Evolutionary conservation across 1,140 invertebrate genomes (phyloP).

Genomic region (Cotesia typhae): DNA sequence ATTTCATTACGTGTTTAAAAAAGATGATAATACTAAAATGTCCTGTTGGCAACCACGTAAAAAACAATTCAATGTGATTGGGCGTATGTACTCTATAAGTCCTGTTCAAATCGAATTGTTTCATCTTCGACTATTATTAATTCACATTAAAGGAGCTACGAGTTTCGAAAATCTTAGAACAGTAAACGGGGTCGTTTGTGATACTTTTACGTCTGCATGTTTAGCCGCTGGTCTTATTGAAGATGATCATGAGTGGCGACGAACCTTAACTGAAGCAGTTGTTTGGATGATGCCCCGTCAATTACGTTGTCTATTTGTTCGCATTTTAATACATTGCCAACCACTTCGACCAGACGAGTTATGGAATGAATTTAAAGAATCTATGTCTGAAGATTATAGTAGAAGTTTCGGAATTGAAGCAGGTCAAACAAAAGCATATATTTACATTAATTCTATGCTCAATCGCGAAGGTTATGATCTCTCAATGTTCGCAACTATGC

Average conservation of each 20-base stretch:
- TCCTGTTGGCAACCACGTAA: neutral
- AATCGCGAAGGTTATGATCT: neutral
- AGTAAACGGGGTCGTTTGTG: slow-evolving; percentile 23
- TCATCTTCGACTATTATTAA: slow-evolving; percentile 33
- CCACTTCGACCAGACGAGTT: slow-evolving; percentile 2
- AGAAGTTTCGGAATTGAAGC: neutral
- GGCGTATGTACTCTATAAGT: slow-evolving; percentile 31
- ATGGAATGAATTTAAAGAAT: neutral
- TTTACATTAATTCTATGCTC: neutral
- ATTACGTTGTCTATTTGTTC: slow-evolving; percentile 15
- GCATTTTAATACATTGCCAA: slow-evolving; percentile 6
- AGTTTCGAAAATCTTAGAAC: slow-evolving; percentile 34
- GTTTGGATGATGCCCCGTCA: slow-evolving; percentile 10
- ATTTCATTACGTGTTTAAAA: neutral
- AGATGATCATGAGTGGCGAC: slow-evolving; percentile 35
- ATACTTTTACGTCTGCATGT: slow-evolving; percentile 25
- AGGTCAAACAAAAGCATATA: neutral
- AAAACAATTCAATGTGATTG: slow-evolving; percentile 29
- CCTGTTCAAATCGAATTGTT: slow-evolving; percentile 36
- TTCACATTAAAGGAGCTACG: slow-evolving; percentile 19
- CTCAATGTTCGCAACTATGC: neutral
- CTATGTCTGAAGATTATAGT: slow-evolving; percentile 1
- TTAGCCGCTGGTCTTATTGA: slow-evolving; percentile 36
- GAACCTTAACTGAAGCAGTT: slow-evolving; percentile 22
- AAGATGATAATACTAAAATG: neutral